Percentiles rank a stretch among this genome's conserved stretches.
Conservation (phyloP, 1,140 invertebrate genomes). For the Temnothorax curvispinosus region DNA sequence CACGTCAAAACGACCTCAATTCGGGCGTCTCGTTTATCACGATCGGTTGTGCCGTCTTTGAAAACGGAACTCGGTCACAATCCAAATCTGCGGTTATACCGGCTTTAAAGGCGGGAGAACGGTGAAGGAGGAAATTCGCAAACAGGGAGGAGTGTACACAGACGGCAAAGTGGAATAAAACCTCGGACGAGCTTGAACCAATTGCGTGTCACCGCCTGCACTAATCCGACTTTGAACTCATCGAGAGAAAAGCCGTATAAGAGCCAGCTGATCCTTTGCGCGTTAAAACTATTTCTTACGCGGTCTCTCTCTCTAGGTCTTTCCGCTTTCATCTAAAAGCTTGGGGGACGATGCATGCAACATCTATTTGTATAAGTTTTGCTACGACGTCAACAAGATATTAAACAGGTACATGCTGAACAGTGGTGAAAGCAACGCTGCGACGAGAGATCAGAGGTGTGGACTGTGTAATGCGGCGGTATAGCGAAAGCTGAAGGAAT, state of each 20-base stretch:
- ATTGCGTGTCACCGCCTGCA: slow-evolving; percentile 47
- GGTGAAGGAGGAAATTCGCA: background rate
- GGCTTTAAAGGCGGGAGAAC: background rate
- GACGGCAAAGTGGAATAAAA: slow-evolving; percentile 47
- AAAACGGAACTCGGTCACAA: slow-evolving; percentile 42
- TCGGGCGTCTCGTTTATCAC: slow-evolving; percentile 46
- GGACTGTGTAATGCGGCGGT: background rate
- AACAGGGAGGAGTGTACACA: background rate
- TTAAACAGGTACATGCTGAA: background rate
- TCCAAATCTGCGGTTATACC: slow-evolving; percentile 21
- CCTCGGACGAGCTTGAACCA: slow-evolving; percentile 20
- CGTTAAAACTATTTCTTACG: slow-evolving; percentile 21
- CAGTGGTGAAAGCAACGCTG: background rate
- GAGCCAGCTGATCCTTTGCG: slow-evolving; percentile 1
- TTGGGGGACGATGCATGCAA: background rate
- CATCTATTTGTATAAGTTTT: background rate
- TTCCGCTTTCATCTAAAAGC: background rate
- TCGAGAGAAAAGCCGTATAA: slow-evolving; percentile 45
- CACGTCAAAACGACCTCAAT: slow-evolving; percentile 38
- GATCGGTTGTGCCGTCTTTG: slow-evolving; percentile 40
- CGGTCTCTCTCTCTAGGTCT: background rate
- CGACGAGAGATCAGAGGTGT: background rate
- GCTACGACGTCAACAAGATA: background rate
- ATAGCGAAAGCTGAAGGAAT: slow-evolving; percentile 12
- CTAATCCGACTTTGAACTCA: slow-evolving; percentile 51